A percentile compares a stretch with the other conserved stretches of the same genome.
Conservation (phyloP, 2,888 invertebrate species). For the Pristionchus exspectatus region DNA sequence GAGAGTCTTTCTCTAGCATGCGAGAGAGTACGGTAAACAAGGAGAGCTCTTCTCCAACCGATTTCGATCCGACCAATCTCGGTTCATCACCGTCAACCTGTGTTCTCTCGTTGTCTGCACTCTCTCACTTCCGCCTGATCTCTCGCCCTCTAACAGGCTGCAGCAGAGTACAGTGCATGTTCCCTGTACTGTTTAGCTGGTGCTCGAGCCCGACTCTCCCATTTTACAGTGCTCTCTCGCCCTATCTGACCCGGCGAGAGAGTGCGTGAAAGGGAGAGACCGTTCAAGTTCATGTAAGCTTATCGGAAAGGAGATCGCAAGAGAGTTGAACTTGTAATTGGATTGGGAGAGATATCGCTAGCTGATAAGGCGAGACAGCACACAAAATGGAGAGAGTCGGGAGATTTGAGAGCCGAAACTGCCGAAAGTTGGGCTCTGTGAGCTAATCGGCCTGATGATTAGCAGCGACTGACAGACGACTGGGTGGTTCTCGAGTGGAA, state of each 20-base stretch:
- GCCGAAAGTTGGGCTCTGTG: slow-evolving; percentile 7
- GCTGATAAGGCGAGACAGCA: not conserved
- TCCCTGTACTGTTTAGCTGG: not conserved
- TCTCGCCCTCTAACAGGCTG: not conserved
- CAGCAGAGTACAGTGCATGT: slow-evolving; percentile 26
- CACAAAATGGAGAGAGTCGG: not conserved
- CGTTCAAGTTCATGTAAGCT: not conserved
- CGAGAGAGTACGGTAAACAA: not conserved
- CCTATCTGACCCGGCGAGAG: not conserved
- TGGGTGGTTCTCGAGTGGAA: not conserved
- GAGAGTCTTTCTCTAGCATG: not conserved
- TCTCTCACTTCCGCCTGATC: slow-evolving; percentile 10
- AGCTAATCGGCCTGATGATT: not conserved
- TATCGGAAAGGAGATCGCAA: not conserved
- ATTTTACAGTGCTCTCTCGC: too few species aligned
- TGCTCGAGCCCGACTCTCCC: not conserved
- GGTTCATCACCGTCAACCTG: not conserved
- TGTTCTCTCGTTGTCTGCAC: not conserved
- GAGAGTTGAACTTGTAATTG: not conserved
- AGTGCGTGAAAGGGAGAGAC: not conserved
- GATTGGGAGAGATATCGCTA: not conserved
- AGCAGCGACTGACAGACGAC: not conserved
- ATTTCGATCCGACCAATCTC: slow-evolving; percentile 24
- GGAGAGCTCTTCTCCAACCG: not conserved
- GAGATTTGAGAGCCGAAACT: not conserved